Evolutionary conservation across 2,888 invertebrate genomes (phyloP).

Genomic region (Carterocephalus palaemon): DNA sequence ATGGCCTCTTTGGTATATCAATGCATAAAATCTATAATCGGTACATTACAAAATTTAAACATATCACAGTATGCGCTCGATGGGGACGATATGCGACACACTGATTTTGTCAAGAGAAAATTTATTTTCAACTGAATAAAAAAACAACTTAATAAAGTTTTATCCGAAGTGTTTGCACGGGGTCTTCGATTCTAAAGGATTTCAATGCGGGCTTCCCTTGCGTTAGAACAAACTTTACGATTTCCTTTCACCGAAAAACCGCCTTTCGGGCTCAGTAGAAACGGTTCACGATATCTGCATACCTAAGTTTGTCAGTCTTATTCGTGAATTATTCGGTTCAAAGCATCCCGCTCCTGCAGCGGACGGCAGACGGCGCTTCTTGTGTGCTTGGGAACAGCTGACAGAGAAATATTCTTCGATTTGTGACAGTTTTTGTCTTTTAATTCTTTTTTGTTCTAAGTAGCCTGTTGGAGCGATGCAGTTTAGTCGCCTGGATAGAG

Average conservation of each 20-base stretch:
- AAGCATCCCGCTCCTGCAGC: conserved; percentile 27
- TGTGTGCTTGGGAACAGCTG: conserved; percentile 4
- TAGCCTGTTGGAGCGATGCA: too few relatives aligned
- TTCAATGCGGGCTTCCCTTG: conserved; percentile 28
- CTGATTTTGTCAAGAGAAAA: conserved; percentile 3
- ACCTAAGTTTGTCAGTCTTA: conserved; percentile 25
- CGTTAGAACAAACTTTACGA: conserved; percentile 22
- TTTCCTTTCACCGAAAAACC: not conserved
- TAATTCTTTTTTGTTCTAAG: conserved; percentile 3
- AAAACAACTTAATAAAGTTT: conserved; percentile 22
- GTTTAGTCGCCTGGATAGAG: too few relatives aligned
- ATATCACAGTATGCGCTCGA: too few relatives aligned
- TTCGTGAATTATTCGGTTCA: conserved; percentile 37
- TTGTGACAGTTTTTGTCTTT: conserved; percentile 4
- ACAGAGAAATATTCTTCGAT: conserved; percentile 9
- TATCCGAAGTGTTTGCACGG: conserved; percentile 19
- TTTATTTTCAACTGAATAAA: conserved; percentile 7
- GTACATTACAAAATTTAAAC: not conserved
- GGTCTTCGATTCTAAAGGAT: conserved; percentile 28
- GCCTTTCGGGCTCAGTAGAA: conserved; percentile 6
- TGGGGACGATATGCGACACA: too few relatives aligned
- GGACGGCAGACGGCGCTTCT: conserved; percentile 17
- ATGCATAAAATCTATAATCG: too few relatives aligned
- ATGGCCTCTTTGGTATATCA: too few relatives aligned
- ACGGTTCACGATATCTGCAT: conserved; percentile 10